Base-by-base conservation (phyloP, 1,140 invertebrate genomes). In the Neodiprion fabricii region DNA sequence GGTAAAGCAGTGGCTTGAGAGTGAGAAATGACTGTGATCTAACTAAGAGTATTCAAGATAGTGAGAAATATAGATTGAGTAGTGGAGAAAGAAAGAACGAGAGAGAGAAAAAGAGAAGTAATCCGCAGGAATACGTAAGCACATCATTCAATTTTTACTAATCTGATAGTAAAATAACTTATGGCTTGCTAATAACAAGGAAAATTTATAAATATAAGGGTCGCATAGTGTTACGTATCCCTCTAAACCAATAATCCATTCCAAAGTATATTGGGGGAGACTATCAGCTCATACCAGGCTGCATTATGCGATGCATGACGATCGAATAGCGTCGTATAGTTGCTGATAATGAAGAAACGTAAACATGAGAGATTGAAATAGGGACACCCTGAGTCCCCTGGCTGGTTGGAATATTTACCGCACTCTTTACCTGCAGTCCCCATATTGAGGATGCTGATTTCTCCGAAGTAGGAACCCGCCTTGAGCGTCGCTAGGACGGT, bases 361-460 rank as follows among this genome's bases (percentile, higher is more conserved):
- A 85, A 86, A 85, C 81, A 82, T 85, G 85, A 86, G 81, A 83
- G 81, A 85, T 21, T 47, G 67, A 82, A 85, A 80, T 81, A 82
- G 85, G 82, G 81, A 23, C 78, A 84, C 83, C 80, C 85, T 82
- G 84, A 82, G 85, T 83, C 85, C 86, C 85, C 84, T 85, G 85
- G 84, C 90, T 90, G 90, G 89, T 90, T 90, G 91, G 91, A 93
- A 95, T 95, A 95, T 95, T 95, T 95, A 95, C 94, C 94, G 93
- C 95, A 93, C 91, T 94, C 93, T 95, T 96, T 95, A 97, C 96
- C 98, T 93, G 97, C 97, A 85, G 97, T 98, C 89, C 98, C 98
- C 97, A 99, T 99, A 92, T 99, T 99, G 87, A 99, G 93, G 90
- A 99, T 99, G 91, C 96, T 98, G 90, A 99, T 99, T 92, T 99